Conservation (phyloP, 2,113 vertebrate species). For the Oryctolagus cuniculus region DNA sequence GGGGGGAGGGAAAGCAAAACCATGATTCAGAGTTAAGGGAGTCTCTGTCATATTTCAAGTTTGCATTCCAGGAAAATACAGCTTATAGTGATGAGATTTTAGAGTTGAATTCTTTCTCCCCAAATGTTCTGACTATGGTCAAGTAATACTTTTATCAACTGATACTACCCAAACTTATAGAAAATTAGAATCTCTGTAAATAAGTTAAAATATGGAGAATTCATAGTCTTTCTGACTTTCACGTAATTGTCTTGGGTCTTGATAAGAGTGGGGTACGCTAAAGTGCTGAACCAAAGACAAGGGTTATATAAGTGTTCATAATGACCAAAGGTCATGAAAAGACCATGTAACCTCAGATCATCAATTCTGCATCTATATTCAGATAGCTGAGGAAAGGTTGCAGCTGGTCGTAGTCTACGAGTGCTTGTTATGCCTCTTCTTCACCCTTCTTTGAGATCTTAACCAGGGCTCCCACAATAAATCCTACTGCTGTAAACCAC, state of each 20-base stretch:
- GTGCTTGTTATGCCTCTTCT: background rate
- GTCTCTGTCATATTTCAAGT: background rate
- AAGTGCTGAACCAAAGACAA: background rate
- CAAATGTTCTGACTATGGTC: background rate
- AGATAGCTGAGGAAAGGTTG: background rate
- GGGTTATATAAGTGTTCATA: background rate
- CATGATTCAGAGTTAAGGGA: background rate
- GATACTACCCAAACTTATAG: background rate
- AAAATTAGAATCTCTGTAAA: background rate
- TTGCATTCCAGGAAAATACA: background rate
- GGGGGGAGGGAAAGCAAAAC: background rate
- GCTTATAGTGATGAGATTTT: background rate
- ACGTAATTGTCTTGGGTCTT: background rate
- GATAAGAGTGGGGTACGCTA: background rate
- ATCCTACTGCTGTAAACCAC: conserved; percentile 42
- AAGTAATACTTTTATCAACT: background rate
- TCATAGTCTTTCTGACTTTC: background rate
- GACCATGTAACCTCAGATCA: background rate
- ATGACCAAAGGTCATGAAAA: background rate
- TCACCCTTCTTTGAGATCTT: background rate
- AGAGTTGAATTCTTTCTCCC: background rate
- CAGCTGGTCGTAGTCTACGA: background rate
- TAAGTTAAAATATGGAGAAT: background rate
- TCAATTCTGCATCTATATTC: background rate
- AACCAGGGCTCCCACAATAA: background rate